phyloP scores from a whole-genome alignment of 2,113 vertebrate genomes.

The Archilochus colubris region DNA sequence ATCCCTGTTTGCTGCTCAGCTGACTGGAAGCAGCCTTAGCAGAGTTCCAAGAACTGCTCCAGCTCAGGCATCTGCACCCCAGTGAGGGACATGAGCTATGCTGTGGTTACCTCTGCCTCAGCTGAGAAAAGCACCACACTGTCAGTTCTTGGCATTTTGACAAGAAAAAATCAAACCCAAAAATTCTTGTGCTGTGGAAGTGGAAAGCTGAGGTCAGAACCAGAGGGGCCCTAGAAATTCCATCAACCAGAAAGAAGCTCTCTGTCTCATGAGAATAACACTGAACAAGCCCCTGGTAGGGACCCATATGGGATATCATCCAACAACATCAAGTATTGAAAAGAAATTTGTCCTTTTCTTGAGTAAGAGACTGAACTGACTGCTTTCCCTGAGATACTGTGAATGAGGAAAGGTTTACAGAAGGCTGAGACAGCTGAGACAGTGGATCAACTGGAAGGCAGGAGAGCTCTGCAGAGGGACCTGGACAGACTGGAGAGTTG shows the following conservation, averaged over 20 bases:
- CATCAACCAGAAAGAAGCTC: not conserved
- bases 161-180: not conserved
- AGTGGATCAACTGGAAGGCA: too few relatives aligned
- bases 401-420: not conserved
- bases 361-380: not conserved
- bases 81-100: rapidly evolving
- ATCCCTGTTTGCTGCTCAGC: not conserved
- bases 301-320: rapidly evolving
- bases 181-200: not conserved
- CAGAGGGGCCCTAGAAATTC: not conserved
- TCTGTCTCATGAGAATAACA: not conserved
- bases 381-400: not conserved
- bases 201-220: not conserved
- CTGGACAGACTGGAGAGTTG: too few relatives aligned
- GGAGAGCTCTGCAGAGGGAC: too few relatives aligned
- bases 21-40: slow-evolving; percentile 16
- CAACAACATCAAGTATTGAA: not conserved
- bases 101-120: not conserved
- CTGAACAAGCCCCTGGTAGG: not conserved
- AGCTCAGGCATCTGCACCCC: not conserved
- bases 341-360: not conserved
- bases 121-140: not conserved
- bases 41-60: not conserved
- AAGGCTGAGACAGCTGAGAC: not conserved
- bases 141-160: not conserved